phyloP scores from a whole-genome alignment of 64 coral and sea anemone genomes.

The Montipora cactus region DNA sequence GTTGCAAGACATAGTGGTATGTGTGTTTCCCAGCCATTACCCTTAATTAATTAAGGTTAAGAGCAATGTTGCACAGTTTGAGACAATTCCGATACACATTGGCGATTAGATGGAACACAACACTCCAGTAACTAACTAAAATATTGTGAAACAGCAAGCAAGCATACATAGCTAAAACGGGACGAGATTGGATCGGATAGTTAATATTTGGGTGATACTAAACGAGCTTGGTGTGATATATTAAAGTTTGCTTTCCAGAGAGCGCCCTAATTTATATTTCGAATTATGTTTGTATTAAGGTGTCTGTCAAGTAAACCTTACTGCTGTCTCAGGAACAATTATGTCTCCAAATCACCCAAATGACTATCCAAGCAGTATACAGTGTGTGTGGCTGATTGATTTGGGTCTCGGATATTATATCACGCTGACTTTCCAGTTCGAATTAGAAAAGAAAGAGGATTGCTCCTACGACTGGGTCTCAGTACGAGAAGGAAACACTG shows the following conservation, averaged over 20 bases:
- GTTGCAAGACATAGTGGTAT: background rate
- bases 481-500: constrained; percentile 2
- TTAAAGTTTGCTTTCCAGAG: too few relatives aligned
- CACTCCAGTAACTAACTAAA: too few relatives aligned
- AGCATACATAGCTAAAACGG: too few relatives aligned
- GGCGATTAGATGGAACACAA: too few relatives aligned
- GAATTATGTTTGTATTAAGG: background rate
- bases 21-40: background rate
- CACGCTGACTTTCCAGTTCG: constrained; percentile 60
- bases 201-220: too few relatives aligned
- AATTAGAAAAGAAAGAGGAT: constrained; percentile 32
- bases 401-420: constrained; percentile 53
- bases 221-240: too few relatives aligned
- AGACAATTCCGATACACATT: too few relatives aligned
- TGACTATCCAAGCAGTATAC: constrained; percentile 14
- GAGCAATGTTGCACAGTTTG: too few relatives aligned
- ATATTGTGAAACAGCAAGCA: too few relatives aligned
- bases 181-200: too few relatives aligned
- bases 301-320: constrained; percentile 20
- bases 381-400: constrained; percentile 69
- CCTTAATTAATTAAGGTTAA: background rate
- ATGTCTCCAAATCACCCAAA: constrained; percentile 70
- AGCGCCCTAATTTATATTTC: background rate
- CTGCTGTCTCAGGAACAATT: constrained; percentile 21
- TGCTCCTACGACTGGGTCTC: constrained; percentile 67